These are phyloP conservation scores for Pedionomus torquatus DNA, from an alignment of 2,113 vertebrate species.

Conservation along the genomic window DNA sequence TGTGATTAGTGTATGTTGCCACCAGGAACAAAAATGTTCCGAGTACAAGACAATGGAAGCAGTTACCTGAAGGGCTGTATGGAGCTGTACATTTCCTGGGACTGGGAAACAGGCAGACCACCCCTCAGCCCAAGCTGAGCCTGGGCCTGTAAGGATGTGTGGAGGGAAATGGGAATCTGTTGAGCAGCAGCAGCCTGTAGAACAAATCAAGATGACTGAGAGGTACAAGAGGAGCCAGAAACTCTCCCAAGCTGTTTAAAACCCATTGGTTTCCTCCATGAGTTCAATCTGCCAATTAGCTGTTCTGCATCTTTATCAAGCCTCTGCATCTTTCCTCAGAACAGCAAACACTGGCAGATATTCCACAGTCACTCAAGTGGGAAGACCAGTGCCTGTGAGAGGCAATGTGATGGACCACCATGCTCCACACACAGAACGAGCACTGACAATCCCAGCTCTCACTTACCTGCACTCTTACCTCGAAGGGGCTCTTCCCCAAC, in stretches of 20 bases:
- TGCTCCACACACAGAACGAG: neutral
- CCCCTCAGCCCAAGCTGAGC: slow-evolving; percentile 94
- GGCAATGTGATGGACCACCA: neutral
- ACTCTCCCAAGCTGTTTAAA: neutral
- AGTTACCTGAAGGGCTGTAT: slow-evolving; percentile 93
- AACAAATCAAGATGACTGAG: neutral
- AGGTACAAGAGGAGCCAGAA: neutral
- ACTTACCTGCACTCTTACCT: neutral
- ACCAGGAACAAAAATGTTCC: neutral
- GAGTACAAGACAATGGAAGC: neutral
- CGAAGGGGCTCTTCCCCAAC: neutral
- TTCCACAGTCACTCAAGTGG: neutral
- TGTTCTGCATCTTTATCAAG: neutral
- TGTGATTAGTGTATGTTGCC: neutral
- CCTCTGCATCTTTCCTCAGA: neutral
- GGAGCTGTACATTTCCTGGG: slow-evolving; percentile 98
- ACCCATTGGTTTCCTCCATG: neutral
- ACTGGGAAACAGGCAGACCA: slow-evolving; percentile 95
- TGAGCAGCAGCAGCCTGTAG: slow-evolving; percentile 91
- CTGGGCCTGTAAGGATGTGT: slow-evolving; percentile 96
- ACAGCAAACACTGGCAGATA: neutral
- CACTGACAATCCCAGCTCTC: neutral
- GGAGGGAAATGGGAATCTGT: slow-evolving; percentile 97
- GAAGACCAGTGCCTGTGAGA: neutral
- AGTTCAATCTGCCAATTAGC: neutral